Percentiles rank a stretch among this genome's conserved stretches.
These are phyloP conservation scores for Cryptomyrus ogoouensis DNA, from an alignment of 2,113 vertebrate genomes.

Conservation along the genomic window DNA sequence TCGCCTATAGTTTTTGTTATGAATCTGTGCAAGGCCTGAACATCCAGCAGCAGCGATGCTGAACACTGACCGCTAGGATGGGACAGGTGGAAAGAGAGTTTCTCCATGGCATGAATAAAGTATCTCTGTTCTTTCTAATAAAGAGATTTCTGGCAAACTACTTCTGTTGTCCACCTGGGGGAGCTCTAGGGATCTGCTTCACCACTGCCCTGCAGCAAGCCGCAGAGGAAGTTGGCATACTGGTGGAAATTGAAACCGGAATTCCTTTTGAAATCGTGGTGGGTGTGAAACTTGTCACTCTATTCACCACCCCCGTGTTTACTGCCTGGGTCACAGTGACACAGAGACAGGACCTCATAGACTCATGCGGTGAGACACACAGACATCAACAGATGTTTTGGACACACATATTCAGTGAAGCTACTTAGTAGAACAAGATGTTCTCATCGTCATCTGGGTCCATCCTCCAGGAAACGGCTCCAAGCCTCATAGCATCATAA, in stretches of 20 bases:
- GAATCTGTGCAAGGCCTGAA: neutral
- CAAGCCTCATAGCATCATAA: neutral
- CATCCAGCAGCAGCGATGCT: neutral
- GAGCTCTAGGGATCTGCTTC: neutral
- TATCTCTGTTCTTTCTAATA: neutral
- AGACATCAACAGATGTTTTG: neutral
- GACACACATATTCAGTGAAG: neutral
- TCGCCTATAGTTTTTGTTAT: neutral
- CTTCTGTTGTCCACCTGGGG: neutral
- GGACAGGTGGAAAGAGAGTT: neutral
- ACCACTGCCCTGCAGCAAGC: neutral
- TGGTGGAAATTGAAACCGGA: neutral
- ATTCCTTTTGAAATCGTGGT: neutral
- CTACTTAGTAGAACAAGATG: neutral
- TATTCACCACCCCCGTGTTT: neutral
- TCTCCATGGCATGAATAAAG: neutral
- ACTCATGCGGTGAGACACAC: neutral
- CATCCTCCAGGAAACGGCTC: neutral
- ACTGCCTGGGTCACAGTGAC: neutral
- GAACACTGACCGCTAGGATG: neutral
- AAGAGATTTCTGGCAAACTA: neutral
- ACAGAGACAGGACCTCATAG: neutral
- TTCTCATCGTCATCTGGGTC: neutral
- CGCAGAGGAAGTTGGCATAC: neutral
- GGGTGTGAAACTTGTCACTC: neutral